phyloP scores from a whole-genome alignment of 2,797 vertebrate genomes.

The Anguilla obscura region DNA sequence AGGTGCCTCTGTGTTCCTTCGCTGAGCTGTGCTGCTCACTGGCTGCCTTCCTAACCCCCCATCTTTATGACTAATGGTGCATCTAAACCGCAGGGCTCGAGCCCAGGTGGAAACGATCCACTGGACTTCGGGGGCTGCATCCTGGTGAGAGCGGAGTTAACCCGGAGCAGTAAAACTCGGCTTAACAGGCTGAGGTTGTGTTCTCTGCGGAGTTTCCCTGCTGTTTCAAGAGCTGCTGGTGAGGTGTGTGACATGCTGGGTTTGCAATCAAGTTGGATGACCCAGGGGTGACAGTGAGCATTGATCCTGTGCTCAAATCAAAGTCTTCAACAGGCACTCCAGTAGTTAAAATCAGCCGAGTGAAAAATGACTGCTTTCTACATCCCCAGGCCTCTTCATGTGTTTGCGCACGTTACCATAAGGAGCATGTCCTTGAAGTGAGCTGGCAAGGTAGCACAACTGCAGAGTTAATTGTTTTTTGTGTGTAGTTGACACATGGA shows the following conservation, averaged over 20 bases:
- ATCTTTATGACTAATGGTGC: background rate
- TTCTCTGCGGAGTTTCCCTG: background rate
- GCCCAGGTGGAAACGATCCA: background rate
- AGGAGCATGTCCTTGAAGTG: slow-evolving; percentile 50
- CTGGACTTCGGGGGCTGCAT: background rate
- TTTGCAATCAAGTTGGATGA: slow-evolving; percentile 51
- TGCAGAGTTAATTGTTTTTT: background rate
- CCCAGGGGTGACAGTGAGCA: slow-evolving; percentile 65
- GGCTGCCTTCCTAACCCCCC: background rate
- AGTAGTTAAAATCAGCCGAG: slow-evolving; percentile 68
- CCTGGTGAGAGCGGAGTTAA: background rate
- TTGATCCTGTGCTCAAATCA: slow-evolving; percentile 68
- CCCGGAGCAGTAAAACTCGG: background rate
- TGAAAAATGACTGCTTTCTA: slow-evolving; percentile 79
- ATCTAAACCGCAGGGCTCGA: background rate
- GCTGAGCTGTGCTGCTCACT: background rate
- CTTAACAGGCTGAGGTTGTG: background rate
- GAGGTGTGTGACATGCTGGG: background rate
- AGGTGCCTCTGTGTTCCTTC: background rate
- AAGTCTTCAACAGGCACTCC: slow-evolving; percentile 13
- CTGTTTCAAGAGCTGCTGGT: background rate
- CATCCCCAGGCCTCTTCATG: slow-evolving; percentile 70
- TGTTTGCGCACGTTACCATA: slow-evolving; percentile 32
- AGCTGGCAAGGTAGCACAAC: background rate
- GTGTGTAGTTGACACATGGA: background rate